Evolutionary conservation across 2,888 invertebrate genomes (phyloP).

Genomic region (Piscicola geometra): DNA sequence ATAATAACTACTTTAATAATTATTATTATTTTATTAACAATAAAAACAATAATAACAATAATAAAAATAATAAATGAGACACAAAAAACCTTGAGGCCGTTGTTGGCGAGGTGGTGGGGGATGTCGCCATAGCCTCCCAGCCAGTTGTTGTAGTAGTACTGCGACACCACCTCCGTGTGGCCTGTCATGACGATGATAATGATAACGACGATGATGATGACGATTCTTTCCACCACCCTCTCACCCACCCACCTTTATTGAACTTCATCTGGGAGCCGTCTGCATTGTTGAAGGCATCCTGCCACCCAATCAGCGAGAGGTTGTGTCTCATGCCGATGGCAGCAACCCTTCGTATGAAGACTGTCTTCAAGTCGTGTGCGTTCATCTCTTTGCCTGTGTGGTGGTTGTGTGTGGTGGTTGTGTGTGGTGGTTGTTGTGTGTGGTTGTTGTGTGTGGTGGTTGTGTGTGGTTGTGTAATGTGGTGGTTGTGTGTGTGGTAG

Average conservation of each 20-base stretch:
- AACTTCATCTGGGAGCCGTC: constrained; percentile 5
- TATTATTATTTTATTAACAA: too few species aligned
- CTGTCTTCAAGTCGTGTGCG: constrained; percentile 31
- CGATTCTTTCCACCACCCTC: background rate
- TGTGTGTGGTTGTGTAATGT: too few species aligned
- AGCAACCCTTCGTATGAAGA: constrained; percentile 34
- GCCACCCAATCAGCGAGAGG: constrained; percentile 36
- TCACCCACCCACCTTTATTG: background rate
- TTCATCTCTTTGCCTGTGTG: too few species aligned
- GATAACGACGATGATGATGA: background rate
- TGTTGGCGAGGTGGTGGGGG: constrained; percentile 49
- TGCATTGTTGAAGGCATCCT: constrained; percentile 35
- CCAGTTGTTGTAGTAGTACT: constrained; percentile 50
- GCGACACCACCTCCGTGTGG: constrained; percentile 44
- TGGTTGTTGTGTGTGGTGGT: too few species aligned
- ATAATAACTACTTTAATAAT: too few species aligned
- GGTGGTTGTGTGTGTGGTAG: too few species aligned
- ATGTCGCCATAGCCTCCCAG: constrained; percentile 45
- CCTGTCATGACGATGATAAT: background rate
- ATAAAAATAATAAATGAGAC: background rate
- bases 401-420: too few species aligned
- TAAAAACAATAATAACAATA: background rate
- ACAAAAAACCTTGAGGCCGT: constrained; percentile 48
- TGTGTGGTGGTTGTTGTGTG: too few species aligned
- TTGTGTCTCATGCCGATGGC: constrained; percentile 19